Evolutionary conservation across 2,797 vertebrate species (phyloP).

Genomic region (Eospalax fontanierii): DNA sequence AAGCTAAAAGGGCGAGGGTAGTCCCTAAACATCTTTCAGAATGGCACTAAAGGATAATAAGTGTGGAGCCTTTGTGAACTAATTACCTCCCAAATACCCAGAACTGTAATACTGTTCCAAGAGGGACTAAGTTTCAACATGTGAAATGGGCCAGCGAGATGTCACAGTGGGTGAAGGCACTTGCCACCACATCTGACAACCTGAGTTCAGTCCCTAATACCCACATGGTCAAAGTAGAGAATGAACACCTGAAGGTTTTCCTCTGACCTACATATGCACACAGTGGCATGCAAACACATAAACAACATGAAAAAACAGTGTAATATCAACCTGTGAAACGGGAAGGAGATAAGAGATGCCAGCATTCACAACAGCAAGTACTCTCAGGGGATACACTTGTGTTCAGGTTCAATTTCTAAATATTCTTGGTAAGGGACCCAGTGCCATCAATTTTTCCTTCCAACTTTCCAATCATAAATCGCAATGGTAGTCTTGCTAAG

Average conservation of each 20-base stretch:
- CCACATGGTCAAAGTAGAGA: too few relatives aligned
- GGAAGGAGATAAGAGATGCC: neutral
- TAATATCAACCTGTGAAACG: neutral
- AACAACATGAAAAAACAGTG: too few relatives aligned
- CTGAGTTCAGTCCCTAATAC: too few relatives aligned
- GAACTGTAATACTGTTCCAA: neutral
- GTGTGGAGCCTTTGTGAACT: neutral
- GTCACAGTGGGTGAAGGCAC: too few relatives aligned
- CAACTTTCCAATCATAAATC: slow-evolving; percentile 15
- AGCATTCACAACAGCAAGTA: neutral
- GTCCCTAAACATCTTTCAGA: neutral
- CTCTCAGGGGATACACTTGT: neutral
- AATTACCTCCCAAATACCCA: neutral
- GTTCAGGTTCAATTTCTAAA: slow-evolving; percentile 3
- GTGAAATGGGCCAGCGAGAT: too few relatives aligned
- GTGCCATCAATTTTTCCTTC: neutral
- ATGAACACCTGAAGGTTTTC: too few relatives aligned
- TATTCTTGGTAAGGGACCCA: neutral
- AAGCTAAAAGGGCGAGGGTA: neutral
- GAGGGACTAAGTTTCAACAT: neutral
- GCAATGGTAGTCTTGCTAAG: neutral
- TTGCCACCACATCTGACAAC: too few relatives aligned
- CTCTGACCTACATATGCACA: too few relatives aligned
- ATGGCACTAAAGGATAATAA: neutral
- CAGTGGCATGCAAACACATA: too few relatives aligned